These are phyloP conservation scores for Octodon degus DNA, from an alignment of 2,113 vertebrate genomes.

Conservation along the genomic window DNA sequence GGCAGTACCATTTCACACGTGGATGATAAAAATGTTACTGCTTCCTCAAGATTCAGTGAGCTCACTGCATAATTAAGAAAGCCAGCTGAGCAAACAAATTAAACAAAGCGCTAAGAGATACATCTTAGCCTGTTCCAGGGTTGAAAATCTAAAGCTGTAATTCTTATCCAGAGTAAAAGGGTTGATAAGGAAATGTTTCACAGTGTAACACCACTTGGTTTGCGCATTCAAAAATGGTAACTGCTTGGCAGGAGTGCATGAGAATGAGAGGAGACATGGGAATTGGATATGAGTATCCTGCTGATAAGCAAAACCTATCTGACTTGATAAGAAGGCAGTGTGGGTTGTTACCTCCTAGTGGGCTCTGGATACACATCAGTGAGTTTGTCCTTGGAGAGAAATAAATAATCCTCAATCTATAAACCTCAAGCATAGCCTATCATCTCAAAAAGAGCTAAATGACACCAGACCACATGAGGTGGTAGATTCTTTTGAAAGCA, in stretches of 20 bases:
- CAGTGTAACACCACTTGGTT: neutral
- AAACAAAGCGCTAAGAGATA: neutral
- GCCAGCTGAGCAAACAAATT: neutral
- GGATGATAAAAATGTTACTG: neutral
- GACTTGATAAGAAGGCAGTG: neutral
- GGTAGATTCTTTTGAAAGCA: slow-evolving; percentile 56
- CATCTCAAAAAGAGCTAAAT: neutral
- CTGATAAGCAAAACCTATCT: neutral
- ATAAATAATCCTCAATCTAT: neutral
- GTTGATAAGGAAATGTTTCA: slow-evolving; percentile 10
- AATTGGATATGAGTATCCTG: neutral
- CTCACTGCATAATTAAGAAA: neutral
- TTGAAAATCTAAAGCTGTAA: neutral
- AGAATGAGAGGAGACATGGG: neutral
- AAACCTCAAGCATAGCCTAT: slow-evolving; percentile 34
- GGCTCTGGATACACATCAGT: neutral
- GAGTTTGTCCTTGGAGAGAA: neutral
- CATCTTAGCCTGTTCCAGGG: neutral
- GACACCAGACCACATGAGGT: slow-evolving; percentile 64
- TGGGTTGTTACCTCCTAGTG: neutral
- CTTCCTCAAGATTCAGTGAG: neutral
- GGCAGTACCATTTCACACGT: neutral
- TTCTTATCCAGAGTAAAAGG: neutral
- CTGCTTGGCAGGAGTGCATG: neutral
- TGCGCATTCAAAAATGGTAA: neutral